Conservation (phyloP, 2,888 invertebrate genomes). For the Troilus luridus region DNA sequence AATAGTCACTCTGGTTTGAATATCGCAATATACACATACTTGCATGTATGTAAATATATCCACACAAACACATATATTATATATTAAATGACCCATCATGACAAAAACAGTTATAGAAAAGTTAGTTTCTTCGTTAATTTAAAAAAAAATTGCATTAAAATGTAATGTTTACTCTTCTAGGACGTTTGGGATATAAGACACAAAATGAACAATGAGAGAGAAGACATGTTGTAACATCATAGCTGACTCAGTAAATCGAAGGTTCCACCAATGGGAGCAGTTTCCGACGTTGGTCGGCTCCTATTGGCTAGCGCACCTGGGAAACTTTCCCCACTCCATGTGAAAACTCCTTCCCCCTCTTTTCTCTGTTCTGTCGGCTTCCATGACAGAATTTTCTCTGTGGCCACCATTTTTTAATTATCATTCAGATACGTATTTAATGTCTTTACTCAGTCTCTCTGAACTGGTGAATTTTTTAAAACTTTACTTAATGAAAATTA, state of each 20-base stretch:
- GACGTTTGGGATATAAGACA: neutral
- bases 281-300: neutral
- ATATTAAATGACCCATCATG: neutral
- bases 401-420: neutral
- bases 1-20: neutral
- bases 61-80: too few relatives aligned
- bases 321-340: neutral
- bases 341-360: conserved; percentile 15
- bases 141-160: neutral
- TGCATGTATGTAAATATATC: too few relatives aligned
- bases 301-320: neutral
- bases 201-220: conserved; percentile 14
- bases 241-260: conserved; percentile 38
- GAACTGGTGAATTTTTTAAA: neutral
- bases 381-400: neutral
- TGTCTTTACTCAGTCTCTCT: neutral
- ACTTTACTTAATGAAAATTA: neutral
- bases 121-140: neutral
- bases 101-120: neutral
- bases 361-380: neutral
- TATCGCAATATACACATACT: neutral
- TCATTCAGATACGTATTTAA: neutral
- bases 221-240: conserved; percentile 16
- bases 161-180: neutral
- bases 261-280: conserved; percentile 15